Conservation (phyloP, 1,140 invertebrate species). For the Asbolus verrucosus region DNA sequence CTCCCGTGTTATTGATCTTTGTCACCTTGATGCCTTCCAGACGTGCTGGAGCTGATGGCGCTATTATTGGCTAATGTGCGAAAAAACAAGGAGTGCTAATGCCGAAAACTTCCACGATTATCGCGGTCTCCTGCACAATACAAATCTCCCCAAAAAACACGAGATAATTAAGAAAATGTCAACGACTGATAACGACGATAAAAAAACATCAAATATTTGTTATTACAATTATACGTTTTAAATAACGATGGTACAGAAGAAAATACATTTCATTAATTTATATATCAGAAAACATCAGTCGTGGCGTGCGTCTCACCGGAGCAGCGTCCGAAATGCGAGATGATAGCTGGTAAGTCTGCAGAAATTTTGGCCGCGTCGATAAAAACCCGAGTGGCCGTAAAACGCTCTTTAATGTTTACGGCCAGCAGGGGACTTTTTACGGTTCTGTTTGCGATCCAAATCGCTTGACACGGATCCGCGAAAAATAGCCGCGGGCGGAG, state of each 20-base stretch:
- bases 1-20: too few species aligned
- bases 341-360: slow-evolving; percentile 24
- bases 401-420: slow-evolving; percentile 4
- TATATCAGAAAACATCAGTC: slow-evolving; percentile 21
- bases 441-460: background rate
- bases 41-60: too few species aligned
- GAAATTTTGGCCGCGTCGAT: slow-evolving; percentile 8
- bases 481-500: slow-evolving; percentile 9
- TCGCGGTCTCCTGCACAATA: too few species aligned
- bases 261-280: slow-evolving; percentile 15
- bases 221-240: slow-evolving; percentile 39
- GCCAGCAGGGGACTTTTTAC: slow-evolving; percentile 17
- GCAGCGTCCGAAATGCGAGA: slow-evolving; percentile 11
- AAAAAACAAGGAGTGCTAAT: too few species aligned
- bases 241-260: slow-evolving; percentile 30
- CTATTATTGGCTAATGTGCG: too few species aligned
- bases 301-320: too few species aligned
- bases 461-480: background rate
- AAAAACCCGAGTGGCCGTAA: slow-evolving; percentile 20
- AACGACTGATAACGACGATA: slow-evolving; percentile 44
- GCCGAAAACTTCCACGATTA: too few species aligned
- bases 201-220: slow-evolving; percentile 45
- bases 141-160: slow-evolving; percentile 29
- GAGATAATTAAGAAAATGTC: slow-evolving; percentile 41
- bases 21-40: background rate